A percentile compares a stretch with the other conserved stretches of the same genome.
Conservation (phyloP, 1,140 invertebrate species). For the Papilio dardanus region DNA sequence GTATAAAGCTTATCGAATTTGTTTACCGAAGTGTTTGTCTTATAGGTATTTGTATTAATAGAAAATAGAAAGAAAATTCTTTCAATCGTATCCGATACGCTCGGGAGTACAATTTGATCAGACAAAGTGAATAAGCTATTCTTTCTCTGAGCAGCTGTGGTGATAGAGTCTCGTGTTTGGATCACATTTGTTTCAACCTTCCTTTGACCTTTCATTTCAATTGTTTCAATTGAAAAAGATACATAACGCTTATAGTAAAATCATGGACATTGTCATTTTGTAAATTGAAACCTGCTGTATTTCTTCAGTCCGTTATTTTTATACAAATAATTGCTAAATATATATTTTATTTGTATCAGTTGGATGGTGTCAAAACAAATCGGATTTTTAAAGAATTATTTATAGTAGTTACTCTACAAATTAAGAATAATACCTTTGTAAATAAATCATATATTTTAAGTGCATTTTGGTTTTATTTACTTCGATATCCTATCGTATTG, state of each 20-base stretch:
- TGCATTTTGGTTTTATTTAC: not conserved
- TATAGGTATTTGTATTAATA: not conserved
- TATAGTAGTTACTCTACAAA: not conserved
- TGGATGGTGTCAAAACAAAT: too few species aligned
- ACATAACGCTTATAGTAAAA: not conserved
- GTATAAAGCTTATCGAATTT: not conserved
- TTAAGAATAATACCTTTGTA: not conserved
- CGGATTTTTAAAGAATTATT: not conserved
- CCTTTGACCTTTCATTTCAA: not conserved
- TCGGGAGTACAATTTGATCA: not conserved
- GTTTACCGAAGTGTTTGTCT: not conserved
- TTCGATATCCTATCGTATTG: not conserved
- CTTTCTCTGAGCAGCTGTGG: not conserved
- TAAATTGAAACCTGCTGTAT: too few species aligned
- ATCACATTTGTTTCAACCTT: not conserved
- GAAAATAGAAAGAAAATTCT: not conserved
- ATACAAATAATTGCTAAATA: not conserved
- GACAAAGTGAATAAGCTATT: constrained; percentile 6
- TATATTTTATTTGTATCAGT: not conserved
- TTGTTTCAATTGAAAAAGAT: not conserved
- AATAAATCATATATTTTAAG: not conserved
- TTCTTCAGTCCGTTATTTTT: not conserved
- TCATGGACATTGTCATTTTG: not conserved
- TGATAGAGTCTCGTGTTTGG: not conserved
- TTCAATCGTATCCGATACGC: not conserved